A percentile compares a stretch with the other conserved stretches of the same genome.
phyloP scores from a whole-genome alignment of 1,140 invertebrate species.

The Dermatophagoides farinae region DNA sequence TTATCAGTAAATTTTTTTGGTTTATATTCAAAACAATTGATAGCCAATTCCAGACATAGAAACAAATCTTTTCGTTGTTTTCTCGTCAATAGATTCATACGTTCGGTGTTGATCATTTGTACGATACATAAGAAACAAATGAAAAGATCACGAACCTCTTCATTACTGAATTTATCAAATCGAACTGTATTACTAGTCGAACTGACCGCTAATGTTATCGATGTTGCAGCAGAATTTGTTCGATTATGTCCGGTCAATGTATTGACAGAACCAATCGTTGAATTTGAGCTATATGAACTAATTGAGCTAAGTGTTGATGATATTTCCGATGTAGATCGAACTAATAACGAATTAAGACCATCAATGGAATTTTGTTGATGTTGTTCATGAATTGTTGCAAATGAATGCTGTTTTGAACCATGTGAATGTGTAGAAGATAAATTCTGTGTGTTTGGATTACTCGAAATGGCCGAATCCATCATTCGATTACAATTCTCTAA shows the following conservation, averaged over 20 bases:
- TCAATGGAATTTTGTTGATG: background rate
- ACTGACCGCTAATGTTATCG: slow-evolving; percentile 19
- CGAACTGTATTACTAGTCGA: slow-evolving; percentile 26
- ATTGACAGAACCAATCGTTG: background rate
- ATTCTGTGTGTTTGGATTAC: background rate
- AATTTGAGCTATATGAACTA: background rate
- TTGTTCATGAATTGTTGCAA: background rate
- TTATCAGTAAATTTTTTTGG: background rate
- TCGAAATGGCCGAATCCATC: background rate
- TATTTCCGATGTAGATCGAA: background rate
- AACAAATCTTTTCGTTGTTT: background rate
- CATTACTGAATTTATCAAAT: slow-evolving; percentile 44
- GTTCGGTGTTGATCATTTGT: background rate
- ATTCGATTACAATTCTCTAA: slow-evolving; percentile 51
- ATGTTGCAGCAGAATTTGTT: slow-evolving; percentile 1
- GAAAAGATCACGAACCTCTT: slow-evolving; percentile 66
- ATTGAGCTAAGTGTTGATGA: background rate
- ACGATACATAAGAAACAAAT: slow-evolving; percentile 26
- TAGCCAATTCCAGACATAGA: background rate
- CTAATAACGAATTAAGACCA: background rate
- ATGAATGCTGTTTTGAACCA: too few relatives aligned
- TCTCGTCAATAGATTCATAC: background rate
- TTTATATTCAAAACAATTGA: slow-evolving; percentile 3
- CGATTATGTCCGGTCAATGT: background rate
- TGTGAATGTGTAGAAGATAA: background rate